Evolutionary conservation across 1,140 invertebrate genomes (phyloP), one percentile per base, ranked within the genome.

Genomic region (Trichonephila clavata): DNA sequence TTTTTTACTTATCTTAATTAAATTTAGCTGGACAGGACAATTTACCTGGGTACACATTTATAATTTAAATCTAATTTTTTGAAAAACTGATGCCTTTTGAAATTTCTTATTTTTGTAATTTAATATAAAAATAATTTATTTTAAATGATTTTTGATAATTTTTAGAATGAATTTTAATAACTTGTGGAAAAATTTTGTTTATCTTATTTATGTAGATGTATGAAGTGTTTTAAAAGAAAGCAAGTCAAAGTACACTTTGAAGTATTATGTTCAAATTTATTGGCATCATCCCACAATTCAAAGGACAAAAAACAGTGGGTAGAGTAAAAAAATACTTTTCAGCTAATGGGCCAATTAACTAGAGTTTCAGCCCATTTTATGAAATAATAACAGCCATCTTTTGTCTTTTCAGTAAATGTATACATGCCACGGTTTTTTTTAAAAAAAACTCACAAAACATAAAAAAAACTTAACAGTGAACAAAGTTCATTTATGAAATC

Each of bases 291-390:
- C 90, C 90, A 92, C 90, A 92, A 65, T 92, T 92, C 59, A 84
- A 92, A 92, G 90, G 90, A 92, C 90, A 92, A 92, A 77, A 91
- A 92, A 92, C 90, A 92, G 90, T 92, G 90, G 90, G 90, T 92
- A 92, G 90, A 65, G 90, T 92, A 92, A 92, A 92, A 92, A 92
- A 92, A 92, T 92, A 92, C 63, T 92, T 92, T 92, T 80, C 90
- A 92, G 90, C 90, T 68, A 68, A 86, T 43, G 60, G 63, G 90
- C 81, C 43, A 81, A 59, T n/a, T 60, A 65, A 92, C 80, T 80
- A 92, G 90, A 27, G 77, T 77, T 21, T 59, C 68, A 80, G 50
- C 88, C 88, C 68, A 77, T 39, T 90, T 50, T 68, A 90, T 65
- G 68, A 39, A 60, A 90, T 77, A 90, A 80, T 80, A 68, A 90